Percentiles rank a stretch among this genome's conserved stretches.
Evolutionary conservation across 2,113 vertebrate genomes (phyloP).

Genomic region (Scomber scombrus): DNA sequence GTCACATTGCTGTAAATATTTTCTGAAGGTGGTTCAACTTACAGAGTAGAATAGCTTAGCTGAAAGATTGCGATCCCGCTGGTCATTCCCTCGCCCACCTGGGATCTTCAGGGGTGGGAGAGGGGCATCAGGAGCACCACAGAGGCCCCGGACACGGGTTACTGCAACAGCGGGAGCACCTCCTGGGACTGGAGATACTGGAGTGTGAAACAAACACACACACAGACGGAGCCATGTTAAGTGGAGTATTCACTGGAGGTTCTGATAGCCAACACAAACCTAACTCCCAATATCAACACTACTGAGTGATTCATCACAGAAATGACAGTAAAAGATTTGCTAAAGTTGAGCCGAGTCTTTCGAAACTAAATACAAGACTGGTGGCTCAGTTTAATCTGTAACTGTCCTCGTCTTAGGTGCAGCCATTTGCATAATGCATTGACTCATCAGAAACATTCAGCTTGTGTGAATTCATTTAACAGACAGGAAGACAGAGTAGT

Average conservation of each 20-base stretch:
- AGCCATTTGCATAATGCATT: neutral
- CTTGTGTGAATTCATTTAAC: neutral
- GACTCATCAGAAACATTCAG: constrained; percentile 1
- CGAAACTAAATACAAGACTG: neutral
- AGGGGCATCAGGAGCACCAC: constrained; percentile 99
- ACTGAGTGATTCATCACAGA: neutral
- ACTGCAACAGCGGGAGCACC: constrained; percentile 93
- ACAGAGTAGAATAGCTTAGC: constrained; percentile 97
- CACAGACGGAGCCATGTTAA: constrained; percentile 43
- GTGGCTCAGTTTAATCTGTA: constrained; percentile 41
- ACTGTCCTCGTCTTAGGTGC: neutral
- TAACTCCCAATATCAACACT: constrained; percentile 5
- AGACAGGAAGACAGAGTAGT: neutral
- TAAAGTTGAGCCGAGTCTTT: neutral
- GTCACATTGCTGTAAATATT: neutral
- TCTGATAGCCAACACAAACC: constrained; percentile 7
- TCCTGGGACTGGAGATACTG: constrained; percentile 86
- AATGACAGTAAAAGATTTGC: constrained; percentile 54
- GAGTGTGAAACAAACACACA: constrained; percentile 13
- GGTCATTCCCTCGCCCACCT: constrained; percentile 99
- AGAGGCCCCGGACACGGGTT: constrained; percentile 99
- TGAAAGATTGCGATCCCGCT: constrained; percentile 99
- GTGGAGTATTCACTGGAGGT: neutral
- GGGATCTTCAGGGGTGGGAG: constrained; percentile 99
- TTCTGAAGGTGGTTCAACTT: constrained; percentile 76